Conservation (phyloP, 2,113 vertebrate species). For the Hyla sarda region DNA sequence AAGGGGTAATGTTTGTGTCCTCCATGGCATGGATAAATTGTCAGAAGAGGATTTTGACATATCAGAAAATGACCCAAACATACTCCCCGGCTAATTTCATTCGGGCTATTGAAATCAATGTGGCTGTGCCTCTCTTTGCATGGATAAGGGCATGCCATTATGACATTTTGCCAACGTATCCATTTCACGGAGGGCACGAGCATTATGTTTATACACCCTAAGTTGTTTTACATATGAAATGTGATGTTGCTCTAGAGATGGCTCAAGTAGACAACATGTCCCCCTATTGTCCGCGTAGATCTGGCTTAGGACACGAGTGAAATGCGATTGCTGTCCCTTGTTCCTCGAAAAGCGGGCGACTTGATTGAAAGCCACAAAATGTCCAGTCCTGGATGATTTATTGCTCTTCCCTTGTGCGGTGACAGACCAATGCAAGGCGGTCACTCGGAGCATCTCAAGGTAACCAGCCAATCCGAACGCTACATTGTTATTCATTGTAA, state of each 20-base stretch:
- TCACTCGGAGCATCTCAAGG: slow-evolving; percentile 43
- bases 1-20: too few relatives aligned
- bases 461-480: slow-evolving; percentile 49
- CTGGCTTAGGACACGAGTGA: not conserved
- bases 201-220: too few relatives aligned
- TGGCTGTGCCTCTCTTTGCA: too few relatives aligned
- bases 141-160: too few relatives aligned
- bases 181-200: too few relatives aligned
- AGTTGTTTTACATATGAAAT: too few relatives aligned
- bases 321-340: not conserved
- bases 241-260: not conserved
- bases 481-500: slow-evolving; percentile 43
- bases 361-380: slow-evolving; percentile 43
- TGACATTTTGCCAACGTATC: too few relatives aligned
- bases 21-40: too few relatives aligned
- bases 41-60: too few relatives aligned
- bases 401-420: slow-evolving; percentile 39
- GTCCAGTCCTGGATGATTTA: slow-evolving; percentile 45
- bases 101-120: too few relatives aligned
- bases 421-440: slow-evolving; percentile 31
- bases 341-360: not conserved
- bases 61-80: too few relatives aligned
- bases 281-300: slow-evolving; percentile 16
- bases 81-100: too few relatives aligned
- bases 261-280: not conserved